Percentiles rank a stretch among this genome's conserved stretches.
These are phyloP conservation scores for Morone chrysops DNA, from an alignment of 2,113 vertebrate genomes.

Conservation along the genomic window DNA sequence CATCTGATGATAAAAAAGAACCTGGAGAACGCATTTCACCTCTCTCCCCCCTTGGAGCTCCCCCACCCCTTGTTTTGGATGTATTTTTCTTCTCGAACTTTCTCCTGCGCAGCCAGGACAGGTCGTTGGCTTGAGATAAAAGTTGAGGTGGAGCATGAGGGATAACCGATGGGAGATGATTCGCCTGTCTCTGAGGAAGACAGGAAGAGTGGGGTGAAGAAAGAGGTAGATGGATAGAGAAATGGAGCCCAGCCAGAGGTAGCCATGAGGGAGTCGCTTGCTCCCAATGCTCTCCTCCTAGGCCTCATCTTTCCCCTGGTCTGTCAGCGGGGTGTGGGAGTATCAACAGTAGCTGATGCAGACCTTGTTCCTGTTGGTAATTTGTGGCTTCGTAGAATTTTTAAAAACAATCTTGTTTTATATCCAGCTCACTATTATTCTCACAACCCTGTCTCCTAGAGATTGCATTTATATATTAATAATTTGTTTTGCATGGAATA, in stretches of 20 bases:
- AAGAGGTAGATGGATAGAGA: slow-evolving; percentile 36
- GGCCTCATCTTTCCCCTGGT: not conserved
- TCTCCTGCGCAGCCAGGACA: slow-evolving; percentile 43
- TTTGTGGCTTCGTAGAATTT: not conserved
- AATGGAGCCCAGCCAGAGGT: slow-evolving; percentile 33
- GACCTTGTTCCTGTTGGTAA: slow-evolving; percentile 2
- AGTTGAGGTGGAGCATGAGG: slow-evolving; percentile 55
- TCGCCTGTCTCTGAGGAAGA: slow-evolving; percentile 31
- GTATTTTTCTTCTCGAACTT: slow-evolving; percentile 50
- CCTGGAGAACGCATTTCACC: slow-evolving; percentile 35
- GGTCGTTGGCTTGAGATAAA: slow-evolving; percentile 73
- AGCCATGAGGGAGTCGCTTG: not conserved
- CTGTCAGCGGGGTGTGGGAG: slow-evolving; percentile 14
- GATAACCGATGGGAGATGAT: slow-evolving; percentile 39
- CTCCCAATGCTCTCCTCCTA: not conserved
- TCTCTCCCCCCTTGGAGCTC: not conserved
- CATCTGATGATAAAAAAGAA: slow-evolving; percentile 51
- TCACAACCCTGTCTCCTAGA: not conserved
- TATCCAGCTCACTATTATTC: not conserved
- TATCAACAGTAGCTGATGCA: slow-evolving; percentile 29
- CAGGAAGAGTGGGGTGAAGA: slow-evolving; percentile 35
- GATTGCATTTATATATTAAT: not conserved
- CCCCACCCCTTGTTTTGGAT: slow-evolving; percentile 26
- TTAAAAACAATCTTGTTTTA: not conserved
- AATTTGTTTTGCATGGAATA: not conserved